Percentiles rank a stretch among this genome's conserved stretches.
phyloP scores from a whole-genome alignment of 2,113 vertebrate genomes.

The Rhadina sibilatrix region DNA sequence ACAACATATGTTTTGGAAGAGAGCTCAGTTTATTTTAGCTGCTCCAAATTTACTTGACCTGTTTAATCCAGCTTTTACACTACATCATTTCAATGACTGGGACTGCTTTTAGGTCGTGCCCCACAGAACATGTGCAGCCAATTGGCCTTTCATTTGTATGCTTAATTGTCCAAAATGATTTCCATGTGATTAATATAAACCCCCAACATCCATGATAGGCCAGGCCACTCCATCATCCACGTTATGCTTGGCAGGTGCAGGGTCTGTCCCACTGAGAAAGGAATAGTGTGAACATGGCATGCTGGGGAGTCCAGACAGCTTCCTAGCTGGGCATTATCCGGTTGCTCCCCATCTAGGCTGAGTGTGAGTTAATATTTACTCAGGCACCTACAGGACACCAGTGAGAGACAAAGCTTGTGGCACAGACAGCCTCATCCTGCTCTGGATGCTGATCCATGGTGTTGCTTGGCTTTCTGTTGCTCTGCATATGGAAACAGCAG shows the following conservation, averaged over 20 bases:
- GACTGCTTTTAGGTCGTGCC: constrained; percentile 31
- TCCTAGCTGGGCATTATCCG: background rate
- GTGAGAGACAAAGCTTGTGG: background rate
- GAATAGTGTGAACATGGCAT: background rate
- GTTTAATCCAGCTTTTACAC: constrained; percentile 58
- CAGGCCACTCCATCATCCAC: background rate
- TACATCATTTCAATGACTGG: constrained; percentile 30
- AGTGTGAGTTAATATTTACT: background rate
- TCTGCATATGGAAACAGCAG: background rate
- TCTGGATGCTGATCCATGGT: background rate
- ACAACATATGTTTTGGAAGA: constrained; percentile 52
- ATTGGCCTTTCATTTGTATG: background rate
- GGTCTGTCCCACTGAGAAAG: background rate
- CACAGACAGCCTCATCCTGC: background rate
- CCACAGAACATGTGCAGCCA: background rate
- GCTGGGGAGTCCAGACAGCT: background rate
- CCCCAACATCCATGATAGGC: background rate
- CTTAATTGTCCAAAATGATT: background rate
- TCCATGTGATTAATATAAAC: constrained; percentile 24
- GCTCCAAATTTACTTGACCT: constrained; percentile 59
- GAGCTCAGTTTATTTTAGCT: constrained; percentile 46
- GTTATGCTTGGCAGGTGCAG: background rate
- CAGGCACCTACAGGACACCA: background rate
- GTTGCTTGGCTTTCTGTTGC: background rate
- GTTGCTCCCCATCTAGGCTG: background rate